These are phyloP conservation scores for Acomys russatus DNA, from an alignment of 2,797 vertebrate genomes.

Conservation along the genomic window DNA sequence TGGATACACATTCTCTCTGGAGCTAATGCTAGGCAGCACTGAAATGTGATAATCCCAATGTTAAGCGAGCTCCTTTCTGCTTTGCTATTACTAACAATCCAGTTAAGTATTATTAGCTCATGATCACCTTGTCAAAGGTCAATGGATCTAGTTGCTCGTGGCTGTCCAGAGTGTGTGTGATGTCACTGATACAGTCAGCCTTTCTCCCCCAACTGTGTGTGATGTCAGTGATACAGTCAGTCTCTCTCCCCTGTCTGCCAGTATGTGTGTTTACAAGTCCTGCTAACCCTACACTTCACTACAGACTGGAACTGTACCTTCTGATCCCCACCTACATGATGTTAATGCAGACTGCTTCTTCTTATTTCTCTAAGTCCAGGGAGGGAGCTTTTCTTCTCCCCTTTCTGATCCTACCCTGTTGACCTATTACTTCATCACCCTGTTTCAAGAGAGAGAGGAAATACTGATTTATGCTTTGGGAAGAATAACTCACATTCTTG, in stretches of 20 bases:
- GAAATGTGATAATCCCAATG: neutral
- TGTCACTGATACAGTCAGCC: neutral
- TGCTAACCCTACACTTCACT: neutral
- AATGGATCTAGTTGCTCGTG: neutral
- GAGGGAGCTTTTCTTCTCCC: neutral
- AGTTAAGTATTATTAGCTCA: neutral
- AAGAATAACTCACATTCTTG: neutral
- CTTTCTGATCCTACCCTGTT: neutral
- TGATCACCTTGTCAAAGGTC: conserved; percentile 10
- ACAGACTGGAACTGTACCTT: fast-evolving
- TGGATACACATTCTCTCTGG: neutral
- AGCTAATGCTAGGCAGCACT: neutral
- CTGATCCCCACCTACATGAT: neutral
- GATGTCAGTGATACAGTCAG: neutral
- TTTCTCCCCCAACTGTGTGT: no score
- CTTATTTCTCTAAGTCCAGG: neutral
- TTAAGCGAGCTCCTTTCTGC: neutral
- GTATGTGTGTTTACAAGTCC: neutral
- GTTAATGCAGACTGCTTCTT: neutral
- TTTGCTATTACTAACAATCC: conserved; percentile 25
- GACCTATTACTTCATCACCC: neutral
- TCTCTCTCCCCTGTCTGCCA: neutral
- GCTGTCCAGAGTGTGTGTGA: neutral
- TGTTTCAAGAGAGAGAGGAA: neutral
- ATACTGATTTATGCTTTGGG: neutral